phyloP scores from a whole-genome alignment of 2,797 vertebrate genomes.

The Cyprinella venusta region DNA sequence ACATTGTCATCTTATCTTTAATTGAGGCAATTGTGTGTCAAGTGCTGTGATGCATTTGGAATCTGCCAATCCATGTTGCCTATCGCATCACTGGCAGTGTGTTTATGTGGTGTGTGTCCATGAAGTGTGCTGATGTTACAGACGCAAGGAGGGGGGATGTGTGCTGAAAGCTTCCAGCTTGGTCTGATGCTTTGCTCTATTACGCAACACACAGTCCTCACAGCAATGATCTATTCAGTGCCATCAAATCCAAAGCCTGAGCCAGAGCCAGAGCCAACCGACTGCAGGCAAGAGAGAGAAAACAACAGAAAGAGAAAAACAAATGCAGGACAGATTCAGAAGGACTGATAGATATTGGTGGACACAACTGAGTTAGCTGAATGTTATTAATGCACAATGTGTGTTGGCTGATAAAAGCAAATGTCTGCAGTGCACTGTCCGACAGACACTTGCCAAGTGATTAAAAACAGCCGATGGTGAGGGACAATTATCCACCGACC shows the following conservation, averaged over 20 bases:
- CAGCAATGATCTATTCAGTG: conserved; percentile 66
- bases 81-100: conserved; percentile 10
- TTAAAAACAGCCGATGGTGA: neutral
- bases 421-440: neutral
- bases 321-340: neutral
- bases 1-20: neutral
- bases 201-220: conserved; percentile 40
- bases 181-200: conserved; percentile 52
- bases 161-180: conserved; percentile 76
- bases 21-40: neutral
- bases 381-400: neutral
- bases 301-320: conserved; percentile 23
- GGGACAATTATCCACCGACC: too few relatives aligned
- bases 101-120: conserved; percentile 49
- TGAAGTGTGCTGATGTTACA: conserved; percentile 61
- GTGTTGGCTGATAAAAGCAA: neutral
- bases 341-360: neutral
- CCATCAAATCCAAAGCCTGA: conserved; percentile 48
- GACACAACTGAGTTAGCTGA: neutral
- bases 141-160: conserved; percentile 67
- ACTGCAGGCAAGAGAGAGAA: conserved; percentile 54
- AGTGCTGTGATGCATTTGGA: neutral
- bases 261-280: conserved; percentile 18
- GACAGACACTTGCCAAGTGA: neutral
- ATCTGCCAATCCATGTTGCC: conserved; percentile 4